Evolutionary conservation across 2,113 vertebrate species (phyloP), one percentile per base, ranked within the genome.

Genomic region (Silurus glanis): DNA sequence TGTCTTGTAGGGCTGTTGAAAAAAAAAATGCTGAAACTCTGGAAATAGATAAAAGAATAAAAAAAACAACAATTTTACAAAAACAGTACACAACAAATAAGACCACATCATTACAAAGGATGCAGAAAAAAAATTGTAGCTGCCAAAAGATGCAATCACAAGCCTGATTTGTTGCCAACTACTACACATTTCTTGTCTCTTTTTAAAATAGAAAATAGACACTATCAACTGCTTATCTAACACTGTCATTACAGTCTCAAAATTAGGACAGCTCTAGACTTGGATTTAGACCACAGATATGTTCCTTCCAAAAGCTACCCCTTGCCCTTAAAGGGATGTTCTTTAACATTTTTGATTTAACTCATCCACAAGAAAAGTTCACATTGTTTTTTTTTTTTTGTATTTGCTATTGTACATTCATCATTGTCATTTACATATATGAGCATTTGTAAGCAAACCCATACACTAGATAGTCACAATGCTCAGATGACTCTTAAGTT

Each of bases 151-250:
- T 17, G 53, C 53, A 14, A 25, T 17, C 58, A 37, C 10, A 58
- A 51, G 9, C 49, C 12, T 83, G 80, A 64, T 58, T 83, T 69
- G 23, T 19, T 25, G 23, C 21, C 72, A 56, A 25, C 17, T 72
- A 56, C 75, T 23, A 61, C 56, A 64, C 75, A 74, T 80, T 84
- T 83, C 66, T 19, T 62, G 55, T 61, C 55, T 84, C 66, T 82
- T 85, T 85, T 85, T 59, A 10, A 83, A 86, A 80, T 83, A 59
- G 78, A 80, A 59, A 80, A 80, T 14, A 62, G 37, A 56, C 28
- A 6, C 28, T 82, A 64, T 81, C 25, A 45, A 49, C 87, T 28
- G 21, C 55, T 58, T 85, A 66, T 75, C 28, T 75, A 37, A 85
- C 47, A 28, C 49, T 17, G 61, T 51, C 69, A 56, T 53, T 85